Percentiles rank a stretch among this genome's conserved stretches.
Conservation (phyloP, 2,888 invertebrate genomes). For the Athetis lepigone region DNA sequence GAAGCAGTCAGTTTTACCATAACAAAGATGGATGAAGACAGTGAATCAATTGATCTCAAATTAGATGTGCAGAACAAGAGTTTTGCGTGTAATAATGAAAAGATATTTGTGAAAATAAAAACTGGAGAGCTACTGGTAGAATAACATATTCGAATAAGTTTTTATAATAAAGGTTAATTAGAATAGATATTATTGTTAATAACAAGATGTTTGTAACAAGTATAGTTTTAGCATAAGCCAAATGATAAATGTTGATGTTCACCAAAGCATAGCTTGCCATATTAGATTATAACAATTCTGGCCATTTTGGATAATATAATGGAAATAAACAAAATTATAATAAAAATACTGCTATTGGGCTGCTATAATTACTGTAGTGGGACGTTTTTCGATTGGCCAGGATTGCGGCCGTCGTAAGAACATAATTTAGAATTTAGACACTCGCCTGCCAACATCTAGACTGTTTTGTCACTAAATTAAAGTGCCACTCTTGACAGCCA, state of each 20-base stretch:
- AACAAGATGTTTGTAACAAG: conserved; percentile 60
- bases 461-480: background rate
- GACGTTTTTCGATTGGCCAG: conserved; percentile 8
- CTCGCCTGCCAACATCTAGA: background rate
- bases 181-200: conserved; percentile 55
- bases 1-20: conserved; percentile 91
- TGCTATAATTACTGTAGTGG: conserved; percentile 40
- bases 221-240: conserved; percentile 73
- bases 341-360: conserved; percentile 35
- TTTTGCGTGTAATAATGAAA: conserved; percentile 76
- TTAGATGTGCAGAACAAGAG: conserved; percentile 76
- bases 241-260: conserved; percentile 79
- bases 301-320: conserved; percentile 69
- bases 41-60: conserved; percentile 80
- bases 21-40: conserved; percentile 84
- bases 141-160: conserved; percentile 61
- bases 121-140: conserved; percentile 83
- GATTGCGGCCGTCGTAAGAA: background rate
- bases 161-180: conserved; percentile 41
- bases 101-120: conserved; percentile 83
- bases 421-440: background rate
- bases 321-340: conserved; percentile 42
- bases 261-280: conserved; percentile 90
- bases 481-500: background rate
- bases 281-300: conserved; percentile 81